Evolutionary conservation across 92 coral and sea anemone genomes (phyloP).

Genomic region (Porites rus): DNA sequence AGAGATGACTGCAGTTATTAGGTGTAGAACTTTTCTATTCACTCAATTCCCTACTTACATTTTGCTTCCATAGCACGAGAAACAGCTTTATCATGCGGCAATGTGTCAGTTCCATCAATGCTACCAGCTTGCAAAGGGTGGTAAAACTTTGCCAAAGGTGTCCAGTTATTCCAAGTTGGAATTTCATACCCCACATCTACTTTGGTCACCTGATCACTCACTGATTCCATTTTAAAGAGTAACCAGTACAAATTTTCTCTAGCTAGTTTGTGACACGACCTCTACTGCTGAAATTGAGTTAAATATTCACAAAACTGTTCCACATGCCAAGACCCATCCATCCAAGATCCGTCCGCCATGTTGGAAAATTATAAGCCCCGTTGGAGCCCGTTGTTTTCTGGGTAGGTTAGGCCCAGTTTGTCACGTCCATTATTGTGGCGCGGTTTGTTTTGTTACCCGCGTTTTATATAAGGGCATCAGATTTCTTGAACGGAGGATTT

Average conservation of each 20-base stretch:
- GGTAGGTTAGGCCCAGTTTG: neutral
- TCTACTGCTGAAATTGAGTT: neutral
- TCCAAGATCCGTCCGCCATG: slow-evolving; percentile 36
- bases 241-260: neutral
- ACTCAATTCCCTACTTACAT: slow-evolving; percentile 62
- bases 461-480: neutral
- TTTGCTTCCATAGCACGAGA: slow-evolving; percentile 82
- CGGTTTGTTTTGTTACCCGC: slow-evolving; percentile 48
- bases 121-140: slow-evolving; percentile 99
- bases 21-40: too few relatives aligned
- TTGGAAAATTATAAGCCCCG: neutral
- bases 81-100: slow-evolving; percentile 91
- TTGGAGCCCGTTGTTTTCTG: slow-evolving; percentile 17
- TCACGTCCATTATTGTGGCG: neutral
- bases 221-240: slow-evolving; percentile 37
- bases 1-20: too few relatives aligned
- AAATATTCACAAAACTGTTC: neutral
- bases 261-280: neutral
- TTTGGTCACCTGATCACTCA: slow-evolving; percentile 31
- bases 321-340: neutral
- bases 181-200: slow-evolving; percentile 69
- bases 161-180: slow-evolving; percentile 91
- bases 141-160: slow-evolving; percentile 87
- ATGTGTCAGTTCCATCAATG: slow-evolving; percentile 94
- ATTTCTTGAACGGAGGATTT: neutral